phyloP scores from a whole-genome alignment of 1,140 invertebrate species.

The Solenopsis invicta region DNA sequence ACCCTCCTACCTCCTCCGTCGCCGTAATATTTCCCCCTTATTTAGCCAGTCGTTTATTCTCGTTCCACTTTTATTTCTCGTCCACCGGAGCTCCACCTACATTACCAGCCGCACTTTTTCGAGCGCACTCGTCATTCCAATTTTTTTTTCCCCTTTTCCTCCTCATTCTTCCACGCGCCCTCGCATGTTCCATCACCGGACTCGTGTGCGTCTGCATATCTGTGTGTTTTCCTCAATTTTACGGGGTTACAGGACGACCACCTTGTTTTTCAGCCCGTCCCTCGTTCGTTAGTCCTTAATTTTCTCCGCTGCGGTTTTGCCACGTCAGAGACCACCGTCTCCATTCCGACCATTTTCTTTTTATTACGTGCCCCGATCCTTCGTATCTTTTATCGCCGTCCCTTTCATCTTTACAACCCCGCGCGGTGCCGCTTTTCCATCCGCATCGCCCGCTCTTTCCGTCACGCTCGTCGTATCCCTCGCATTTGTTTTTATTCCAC shows the following conservation, averaged over 20 bases:
- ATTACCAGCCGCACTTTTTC: slow-evolving; percentile 42
- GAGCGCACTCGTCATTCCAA: slow-evolving; percentile 39
- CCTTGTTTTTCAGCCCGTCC: neutral
- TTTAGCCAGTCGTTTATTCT: slow-evolving; percentile 62
- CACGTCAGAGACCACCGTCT: neutral
- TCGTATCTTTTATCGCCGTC: slow-evolving; percentile 11
- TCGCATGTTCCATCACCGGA: slow-evolving; percentile 8
- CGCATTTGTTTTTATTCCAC: slow-evolving; percentile 57
- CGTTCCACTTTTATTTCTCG: slow-evolving; percentile 51
- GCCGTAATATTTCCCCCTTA: slow-evolving; percentile 53
- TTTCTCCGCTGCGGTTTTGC: slow-evolving; percentile 21
- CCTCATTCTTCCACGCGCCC: neutral
- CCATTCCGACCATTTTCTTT: slow-evolving; percentile 14
- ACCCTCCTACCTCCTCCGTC: slow-evolving; percentile 4
- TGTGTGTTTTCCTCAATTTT: slow-evolving; percentile 18
- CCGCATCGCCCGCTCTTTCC: slow-evolving; percentile 1
- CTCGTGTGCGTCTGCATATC: neutral
- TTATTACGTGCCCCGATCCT: slow-evolving; percentile 5
- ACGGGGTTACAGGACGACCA: neutral
- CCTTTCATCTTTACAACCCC: slow-evolving; percentile 35
- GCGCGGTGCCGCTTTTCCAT: neutral
- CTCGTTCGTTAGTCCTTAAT: slow-evolving; percentile 39
- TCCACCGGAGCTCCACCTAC: slow-evolving; percentile 2
- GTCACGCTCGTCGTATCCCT: slow-evolving; percentile 26
- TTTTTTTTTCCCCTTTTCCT: neutral